These are phyloP conservation scores for Aphidius gifuensis DNA, from an alignment of 1,140 invertebrate genomes.

Conservation along the genomic window DNA sequence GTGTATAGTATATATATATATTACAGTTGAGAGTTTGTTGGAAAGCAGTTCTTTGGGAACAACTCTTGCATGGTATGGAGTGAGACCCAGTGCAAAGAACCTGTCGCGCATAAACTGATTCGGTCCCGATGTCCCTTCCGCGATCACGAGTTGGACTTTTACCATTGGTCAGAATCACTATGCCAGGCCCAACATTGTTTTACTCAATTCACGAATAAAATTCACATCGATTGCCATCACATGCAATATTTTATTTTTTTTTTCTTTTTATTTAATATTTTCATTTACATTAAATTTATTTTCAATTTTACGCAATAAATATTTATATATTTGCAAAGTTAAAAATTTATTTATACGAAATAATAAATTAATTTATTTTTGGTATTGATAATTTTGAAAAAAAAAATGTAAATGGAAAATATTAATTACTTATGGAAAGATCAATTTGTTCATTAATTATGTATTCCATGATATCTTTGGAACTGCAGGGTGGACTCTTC, in stretches of 20 bases:
- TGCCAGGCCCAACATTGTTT: constrained; percentile 13
- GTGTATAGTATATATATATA: no score
- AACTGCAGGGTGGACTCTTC: neutral
- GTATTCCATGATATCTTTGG: no score
- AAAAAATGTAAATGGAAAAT: no score
- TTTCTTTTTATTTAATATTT: neutral
- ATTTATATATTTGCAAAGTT: no score
- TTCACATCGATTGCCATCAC: constrained; percentile 3
- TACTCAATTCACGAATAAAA: constrained; percentile 12
- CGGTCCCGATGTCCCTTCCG: constrained; percentile 41
- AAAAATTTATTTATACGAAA: no score
- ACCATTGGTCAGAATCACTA: constrained; percentile 36
- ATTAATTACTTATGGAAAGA: no score
- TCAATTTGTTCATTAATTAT: no score
- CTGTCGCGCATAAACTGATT: constrained; percentile 52
- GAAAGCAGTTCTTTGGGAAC: constrained; percentile 20
- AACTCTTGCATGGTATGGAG: constrained; percentile 9
- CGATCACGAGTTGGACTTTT: constrained; percentile 14
- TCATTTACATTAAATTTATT: neutral
- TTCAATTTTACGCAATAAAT: no score
- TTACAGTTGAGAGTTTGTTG: constrained; percentile 11
- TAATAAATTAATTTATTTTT: no score
- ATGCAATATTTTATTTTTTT: neutral
- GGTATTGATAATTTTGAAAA: no score
- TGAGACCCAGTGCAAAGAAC: constrained; percentile 31